Evolutionary conservation across 2,113 vertebrate species (phyloP).

Genomic region (Hirundichthys speculiger): DNA sequence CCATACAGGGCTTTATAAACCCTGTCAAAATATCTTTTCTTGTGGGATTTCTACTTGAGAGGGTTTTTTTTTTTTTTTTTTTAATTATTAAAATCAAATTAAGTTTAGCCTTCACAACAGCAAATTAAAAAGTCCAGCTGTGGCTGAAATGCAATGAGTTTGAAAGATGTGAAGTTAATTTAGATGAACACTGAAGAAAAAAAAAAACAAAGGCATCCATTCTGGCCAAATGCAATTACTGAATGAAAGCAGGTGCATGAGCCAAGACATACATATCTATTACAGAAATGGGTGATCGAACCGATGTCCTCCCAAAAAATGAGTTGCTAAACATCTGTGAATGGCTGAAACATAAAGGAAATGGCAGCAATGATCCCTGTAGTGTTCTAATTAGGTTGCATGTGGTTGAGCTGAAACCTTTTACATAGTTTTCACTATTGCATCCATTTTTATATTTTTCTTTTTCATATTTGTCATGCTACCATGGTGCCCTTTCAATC

Average conservation of each 20-base stretch:
- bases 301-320: conserved; percentile 2
- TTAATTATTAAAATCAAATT: conserved; percentile 85
- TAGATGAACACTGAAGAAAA: conserved; percentile 28
- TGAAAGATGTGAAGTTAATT: conserved; percentile 70
- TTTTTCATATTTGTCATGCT: conserved; percentile 47
- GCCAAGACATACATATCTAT: conserved; percentile 33
- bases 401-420: conserved; percentile 48
- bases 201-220: conserved; percentile 13
- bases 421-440: conserved; percentile 48
- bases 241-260: conserved; percentile 19
- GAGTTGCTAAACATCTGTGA: conserved; percentile 13
- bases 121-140: conserved; percentile 80
- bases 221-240: conserved; percentile 41
- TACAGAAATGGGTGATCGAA: conserved; percentile 11
- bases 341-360: conserved; percentile 13
- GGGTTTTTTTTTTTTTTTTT: conserved; percentile 15
- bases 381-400: conserved; percentile 41
- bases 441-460: conserved; percentile 37
- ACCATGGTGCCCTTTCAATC: conserved; percentile 75
- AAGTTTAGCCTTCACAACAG: conserved; percentile 81
- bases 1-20: conserved; percentile 73
- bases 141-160: conserved; percentile 78
- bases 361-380: conserved; percentile 23
- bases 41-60: conserved; percentile 73
- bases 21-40: conserved; percentile 73